phyloP scores from a whole-genome alignment of 2,797 vertebrate species.

The Hozukius guyotensis region DNA sequence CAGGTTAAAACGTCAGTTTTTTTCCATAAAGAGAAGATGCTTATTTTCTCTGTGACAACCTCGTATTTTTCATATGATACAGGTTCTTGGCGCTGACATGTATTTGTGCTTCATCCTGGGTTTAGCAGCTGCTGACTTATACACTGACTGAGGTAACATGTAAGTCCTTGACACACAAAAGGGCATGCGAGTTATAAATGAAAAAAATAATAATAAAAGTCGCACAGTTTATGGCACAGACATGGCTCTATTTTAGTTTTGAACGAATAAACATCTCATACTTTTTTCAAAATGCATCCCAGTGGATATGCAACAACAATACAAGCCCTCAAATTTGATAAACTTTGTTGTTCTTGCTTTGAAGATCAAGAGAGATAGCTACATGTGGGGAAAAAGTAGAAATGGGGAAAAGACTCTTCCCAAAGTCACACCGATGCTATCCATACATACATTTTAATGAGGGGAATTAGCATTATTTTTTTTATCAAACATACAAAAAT shows the following conservation, averaged over 20 bases:
- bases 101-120: not conserved
- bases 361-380: slow-evolving; percentile 56
- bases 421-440: slow-evolving; percentile 31
- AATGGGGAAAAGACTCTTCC: slow-evolving; percentile 28
- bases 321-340: slow-evolving; percentile 19
- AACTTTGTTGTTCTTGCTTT: slow-evolving; percentile 52
- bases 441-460: slow-evolving; percentile 76
- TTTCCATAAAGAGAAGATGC: not conserved
- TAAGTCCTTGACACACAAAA: slow-evolving; percentile 13
- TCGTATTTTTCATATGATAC: not conserved
- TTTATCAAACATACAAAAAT: slow-evolving; percentile 65
- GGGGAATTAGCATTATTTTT: slow-evolving; percentile 70
- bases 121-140: not conserved
- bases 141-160: not conserved
- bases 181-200: not conserved
- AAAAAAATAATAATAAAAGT: not conserved
- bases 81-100: not conserved
- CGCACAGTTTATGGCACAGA: slow-evolving; percentile 26
- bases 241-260: slow-evolving; percentile 9
- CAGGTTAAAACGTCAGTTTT: not conserved
- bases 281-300: slow-evolving; percentile 38
- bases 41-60: not conserved
- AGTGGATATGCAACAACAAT: slow-evolving; percentile 25
- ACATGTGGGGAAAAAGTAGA: slow-evolving; percentile 7
- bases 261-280: slow-evolving; percentile 36